Evolutionary conservation across 1,140 invertebrate genomes (phyloP).

Genomic region (Temnothorax curvispinosus): DNA sequence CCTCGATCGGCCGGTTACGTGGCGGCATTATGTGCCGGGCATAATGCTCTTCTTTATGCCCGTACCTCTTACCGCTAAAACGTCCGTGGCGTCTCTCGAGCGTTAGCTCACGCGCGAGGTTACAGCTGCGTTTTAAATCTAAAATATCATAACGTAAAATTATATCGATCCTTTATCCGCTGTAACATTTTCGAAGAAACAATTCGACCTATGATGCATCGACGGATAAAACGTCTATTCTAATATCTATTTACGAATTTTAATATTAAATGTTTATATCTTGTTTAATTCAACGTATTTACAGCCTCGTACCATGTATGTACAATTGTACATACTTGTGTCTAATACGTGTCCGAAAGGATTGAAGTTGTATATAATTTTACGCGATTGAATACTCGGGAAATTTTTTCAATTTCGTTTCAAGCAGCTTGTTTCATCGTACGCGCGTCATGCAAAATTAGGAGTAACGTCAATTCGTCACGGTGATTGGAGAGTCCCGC

Average conservation of each 20-base stretch:
- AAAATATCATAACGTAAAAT: background rate
- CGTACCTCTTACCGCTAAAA: conserved; percentile 74
- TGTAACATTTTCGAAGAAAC: background rate
- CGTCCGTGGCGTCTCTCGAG: conserved; percentile 50
- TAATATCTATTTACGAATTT: background rate
- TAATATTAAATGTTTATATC: background rate
- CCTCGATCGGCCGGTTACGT: conserved; percentile 78
- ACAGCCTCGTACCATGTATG: background rate
- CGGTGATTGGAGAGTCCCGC: conserved; percentile 6
- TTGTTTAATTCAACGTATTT: background rate
- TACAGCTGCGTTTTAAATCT: background rate
- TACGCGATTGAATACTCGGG: background rate
- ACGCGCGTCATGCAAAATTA: conserved; percentile 40
- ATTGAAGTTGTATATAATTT: conserved; percentile 21
- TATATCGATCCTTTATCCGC: background rate
- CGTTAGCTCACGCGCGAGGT: background rate
- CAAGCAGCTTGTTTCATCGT: conserved; percentile 25
- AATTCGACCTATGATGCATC: background rate
- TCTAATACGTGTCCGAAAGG: background rate
- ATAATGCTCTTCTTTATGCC: conserved; percentile 79
- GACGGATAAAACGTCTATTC: too few species aligned
- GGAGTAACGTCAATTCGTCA: conserved; percentile 50
- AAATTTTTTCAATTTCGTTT: conserved; percentile 3
- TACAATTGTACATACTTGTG: background rate
- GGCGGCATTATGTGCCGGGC: conserved; percentile 78